These are phyloP conservation scores for Papilio machaon DNA, from an alignment of 1,140 invertebrate species.

Conservation along the genomic window DNA sequence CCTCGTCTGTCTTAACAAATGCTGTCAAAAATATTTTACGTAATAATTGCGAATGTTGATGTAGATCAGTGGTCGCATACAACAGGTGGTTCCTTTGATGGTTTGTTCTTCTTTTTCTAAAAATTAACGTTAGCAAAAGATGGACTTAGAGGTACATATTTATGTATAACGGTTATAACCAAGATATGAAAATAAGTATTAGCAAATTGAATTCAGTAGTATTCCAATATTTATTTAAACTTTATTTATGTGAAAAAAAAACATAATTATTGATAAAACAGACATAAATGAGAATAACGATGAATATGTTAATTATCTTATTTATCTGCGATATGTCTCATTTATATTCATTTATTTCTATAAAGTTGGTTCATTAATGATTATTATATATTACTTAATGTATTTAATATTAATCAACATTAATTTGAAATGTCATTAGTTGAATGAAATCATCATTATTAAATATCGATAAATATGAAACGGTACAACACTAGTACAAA, in stretches of 20 bases:
- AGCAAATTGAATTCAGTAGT: too few species aligned
- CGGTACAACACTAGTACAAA: slow-evolving; percentile 48
- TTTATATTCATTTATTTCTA: not conserved
- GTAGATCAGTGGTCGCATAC: not conserved
- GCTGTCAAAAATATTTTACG: not conserved
- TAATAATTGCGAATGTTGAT: not conserved
- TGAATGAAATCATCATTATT: slow-evolving; percentile 36
- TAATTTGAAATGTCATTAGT: slow-evolving; percentile 38
- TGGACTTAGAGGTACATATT: too few species aligned
- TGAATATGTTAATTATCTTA: not conserved
- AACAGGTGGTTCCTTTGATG: too few species aligned
- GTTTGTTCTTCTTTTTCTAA: too few species aligned
- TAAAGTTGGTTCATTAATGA: not conserved
- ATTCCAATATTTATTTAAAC: too few species aligned
- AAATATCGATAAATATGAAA: slow-evolving; percentile 44
- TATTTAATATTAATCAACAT: slow-evolving; percentile 9
- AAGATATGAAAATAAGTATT: too few species aligned
- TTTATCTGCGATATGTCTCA: not conserved
- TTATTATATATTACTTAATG: not conserved
- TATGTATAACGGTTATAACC: too few species aligned
- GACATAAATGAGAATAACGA: not conserved
- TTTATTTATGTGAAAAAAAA: not conserved
- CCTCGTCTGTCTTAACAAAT: not conserved
- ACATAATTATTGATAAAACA: not conserved
- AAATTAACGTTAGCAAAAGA: too few species aligned